phyloP scores from a whole-genome alignment of 2,888 invertebrate species.

The Diaperis boleti region DNA sequence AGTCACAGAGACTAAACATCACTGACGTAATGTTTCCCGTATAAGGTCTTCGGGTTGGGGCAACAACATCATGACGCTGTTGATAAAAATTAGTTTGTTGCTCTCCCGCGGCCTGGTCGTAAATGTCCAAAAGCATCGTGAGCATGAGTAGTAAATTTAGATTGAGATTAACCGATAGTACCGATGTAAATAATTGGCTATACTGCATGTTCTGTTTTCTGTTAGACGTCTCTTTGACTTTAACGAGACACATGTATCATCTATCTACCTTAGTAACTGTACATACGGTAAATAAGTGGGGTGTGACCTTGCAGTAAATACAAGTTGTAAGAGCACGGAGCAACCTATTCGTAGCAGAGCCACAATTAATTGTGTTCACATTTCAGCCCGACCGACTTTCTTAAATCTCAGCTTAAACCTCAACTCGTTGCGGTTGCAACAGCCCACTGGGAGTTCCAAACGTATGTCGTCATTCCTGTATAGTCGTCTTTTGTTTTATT shows the following conservation, averaged over 20 bases:
- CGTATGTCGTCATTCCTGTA: slow-evolving; percentile 75
- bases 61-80: too few relatives aligned
- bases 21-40: slow-evolving; percentile 29
- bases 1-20: slow-evolving; percentile 65
- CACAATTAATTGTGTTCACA: slow-evolving; percentile 58
- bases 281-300: slow-evolving; percentile 24
- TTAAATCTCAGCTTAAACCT: slow-evolving; percentile 96
- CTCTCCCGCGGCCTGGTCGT: too few relatives aligned
- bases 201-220: slow-evolving; percentile 60
- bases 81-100: too few relatives aligned
- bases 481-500: slow-evolving; percentile 41
- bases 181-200: slow-evolving; percentile 59
- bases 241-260: slow-evolving; percentile 56
- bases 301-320: slow-evolving; percentile 23
- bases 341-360: slow-evolving; percentile 33
- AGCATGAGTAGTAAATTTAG: slow-evolving; percentile 59
- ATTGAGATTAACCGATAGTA: slow-evolving; percentile 44
- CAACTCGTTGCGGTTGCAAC: slow-evolving; percentile 90
- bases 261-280: slow-evolving; percentile 45
- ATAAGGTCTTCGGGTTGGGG: too few relatives aligned
- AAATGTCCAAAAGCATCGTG: too few relatives aligned
- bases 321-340: slow-evolving; percentile 25
- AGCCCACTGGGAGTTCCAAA: slow-evolving; percentile 79
- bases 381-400: slow-evolving; percentile 98
- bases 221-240: slow-evolving; percentile 66